A percentile compares a stretch with the other conserved stretches of the same genome.
Evolutionary conservation across 2,888 invertebrate species (phyloP).

Genomic region (Lymantria dispar): DNA sequence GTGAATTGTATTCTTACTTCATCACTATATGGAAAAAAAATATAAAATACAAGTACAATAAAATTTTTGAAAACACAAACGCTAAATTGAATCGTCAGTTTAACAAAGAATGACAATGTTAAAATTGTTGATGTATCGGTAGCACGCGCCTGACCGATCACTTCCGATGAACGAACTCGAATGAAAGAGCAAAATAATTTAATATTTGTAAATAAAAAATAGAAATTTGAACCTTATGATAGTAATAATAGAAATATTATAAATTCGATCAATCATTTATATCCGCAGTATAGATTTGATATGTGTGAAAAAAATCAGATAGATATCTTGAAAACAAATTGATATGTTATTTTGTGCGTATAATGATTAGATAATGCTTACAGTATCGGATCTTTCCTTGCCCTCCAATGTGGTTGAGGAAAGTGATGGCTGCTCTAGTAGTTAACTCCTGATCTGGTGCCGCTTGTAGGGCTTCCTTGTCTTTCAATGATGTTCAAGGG

Average conservation of each 20-base stretch:
- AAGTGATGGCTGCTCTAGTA: no score
- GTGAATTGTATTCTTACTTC: no score
- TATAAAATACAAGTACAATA: not conserved
- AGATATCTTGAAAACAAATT: constrained; percentile 11
- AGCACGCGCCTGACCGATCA: constrained; percentile 62
- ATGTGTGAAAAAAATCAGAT: constrained; percentile 7
- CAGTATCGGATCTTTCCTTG: no score
- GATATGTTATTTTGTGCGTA: not conserved
- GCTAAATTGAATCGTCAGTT: constrained; percentile 19
- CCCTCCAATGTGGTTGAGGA: no score
- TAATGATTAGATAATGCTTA: no score
- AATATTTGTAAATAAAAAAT: constrained; percentile 27
- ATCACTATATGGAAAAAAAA: no score
- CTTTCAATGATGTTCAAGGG: no score
- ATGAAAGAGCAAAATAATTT: constrained; percentile 36
- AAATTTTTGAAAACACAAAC: constrained; percentile 4
- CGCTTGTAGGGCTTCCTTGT: no score
- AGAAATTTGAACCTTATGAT: constrained; percentile 2
- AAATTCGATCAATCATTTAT: constrained; percentile 20
- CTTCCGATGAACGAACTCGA: constrained; percentile 51
- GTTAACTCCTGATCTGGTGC: no score
- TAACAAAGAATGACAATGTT: constrained; percentile 27
- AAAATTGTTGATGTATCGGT: constrained; percentile 60
- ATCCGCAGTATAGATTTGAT: constrained; percentile 21
- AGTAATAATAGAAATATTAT: constrained; percentile 4